Base-by-base conservation (phyloP, 2,797 vertebrate species). In the Xerus rutilus region DNA sequence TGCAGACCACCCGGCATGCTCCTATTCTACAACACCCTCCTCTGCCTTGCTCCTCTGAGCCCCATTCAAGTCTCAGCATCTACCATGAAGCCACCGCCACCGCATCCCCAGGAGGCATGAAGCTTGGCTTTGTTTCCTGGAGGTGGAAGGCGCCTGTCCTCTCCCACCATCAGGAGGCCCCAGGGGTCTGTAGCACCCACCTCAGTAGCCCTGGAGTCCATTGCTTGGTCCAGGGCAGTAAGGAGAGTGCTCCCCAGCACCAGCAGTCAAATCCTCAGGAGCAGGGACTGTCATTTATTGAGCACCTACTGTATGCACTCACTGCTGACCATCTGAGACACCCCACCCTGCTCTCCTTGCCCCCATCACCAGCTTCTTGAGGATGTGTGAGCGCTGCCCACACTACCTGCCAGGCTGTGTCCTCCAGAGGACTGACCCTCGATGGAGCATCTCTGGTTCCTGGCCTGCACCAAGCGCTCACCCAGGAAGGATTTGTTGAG, bases 341-440 rank as follows among this genome's bases (percentile, higher is more conserved):
- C 7, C 32, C 20, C 17, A 39, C n/a, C 70, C 35, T 67, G 21
- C 43, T 30, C 54, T 21, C 89, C 81, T 21, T 2, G 1, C 62
- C 14, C 43, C 52, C 21, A 0, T 54, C 59, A 45, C 2, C 1
- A 0, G 4, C 18, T 2, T n/a, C 64, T 65, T 65, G 45, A 32
- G 28, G 11, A 23, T 2, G 1, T 1, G 0, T 23, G 5, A 43
- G 30, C 25, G 0, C 1, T 0, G n/a, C 25, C 43, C 21, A 62
- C 79, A 28, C 25, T 10, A 45, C 73, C 59, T 59, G 21, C 59
- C 23, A 59, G 59, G 23, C 8, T 12, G 0, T 3, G 8, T 10
- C 0, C 5, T 5, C 30, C 2, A 7, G 69, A 67, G 14, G 17
- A 70, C 52, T 35, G 76, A 45, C n/a, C 25, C 52, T 35, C 15